Evolutionary conservation across 2,888 invertebrate genomes (phyloP), one percentile per base, ranked within the genome.

Genomic region (Luperina testacea): DNA sequence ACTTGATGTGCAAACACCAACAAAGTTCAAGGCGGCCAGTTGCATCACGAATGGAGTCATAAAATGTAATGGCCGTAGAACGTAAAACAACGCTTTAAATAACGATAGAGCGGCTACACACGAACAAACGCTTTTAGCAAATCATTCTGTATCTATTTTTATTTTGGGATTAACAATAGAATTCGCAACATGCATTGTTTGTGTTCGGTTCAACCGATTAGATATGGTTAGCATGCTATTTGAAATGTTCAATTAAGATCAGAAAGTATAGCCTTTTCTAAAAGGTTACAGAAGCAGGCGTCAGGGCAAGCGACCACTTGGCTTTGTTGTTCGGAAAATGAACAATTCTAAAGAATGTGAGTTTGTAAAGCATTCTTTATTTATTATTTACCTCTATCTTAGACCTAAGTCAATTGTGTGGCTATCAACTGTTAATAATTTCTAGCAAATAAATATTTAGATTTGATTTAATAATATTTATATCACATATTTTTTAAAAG

Each of bases 21-120:
- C 85, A 93, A 93, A 94, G 94, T 94, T 94, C 94, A 94, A 94
- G 94, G 94, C 89, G 87, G 73, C 81, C 80, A 78, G 87, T 93
- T 93, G 93, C 93, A 93, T 92, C 92, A 93, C 88, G 89, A 92
- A 92, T 91, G 88, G 85, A 90, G 90, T 90, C 90, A 93, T 92
- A 92, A 92, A 91, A 88, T 76, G 79, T 90, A 92, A 91, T 90
- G 80, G 85, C 80, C 83, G 83, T 84, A 86, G 82, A 85, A 85
- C 79, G 81, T 83, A 85, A 80, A 86, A 86, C 80, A 85, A 86
- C 80, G 71, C 59, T 71, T 38, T 63, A 75, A 53, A 78, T 81
- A 87, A 78, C 77, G 76, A 84, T 82, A 82, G 68, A 71, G 79
- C 75, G 78, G 51, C 53, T 82, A 83, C 64, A 82, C 83, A 78